phyloP scores from a whole-genome alignment of 2,888 invertebrate genomes.

The Agriotes lineatus region DNA sequence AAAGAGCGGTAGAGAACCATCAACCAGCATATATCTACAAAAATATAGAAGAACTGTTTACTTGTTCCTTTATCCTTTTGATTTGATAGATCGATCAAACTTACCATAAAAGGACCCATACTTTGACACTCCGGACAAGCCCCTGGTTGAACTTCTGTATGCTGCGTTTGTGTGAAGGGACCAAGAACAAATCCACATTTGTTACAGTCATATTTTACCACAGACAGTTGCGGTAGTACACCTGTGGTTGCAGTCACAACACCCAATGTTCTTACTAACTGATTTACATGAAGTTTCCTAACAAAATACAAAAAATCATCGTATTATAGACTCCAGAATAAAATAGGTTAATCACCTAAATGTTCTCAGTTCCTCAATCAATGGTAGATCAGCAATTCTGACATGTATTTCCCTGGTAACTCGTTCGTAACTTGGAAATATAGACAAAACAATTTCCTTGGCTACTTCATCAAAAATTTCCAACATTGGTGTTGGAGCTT shows the following conservation, averaged over 20 bases:
- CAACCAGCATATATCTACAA: too few species aligned
- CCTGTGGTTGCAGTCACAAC: constrained; percentile 97
- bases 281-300: constrained; percentile 90
- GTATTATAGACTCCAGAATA: too few species aligned
- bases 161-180: constrained; percentile 95
- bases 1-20: too few species aligned
- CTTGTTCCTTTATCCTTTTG: too few species aligned
- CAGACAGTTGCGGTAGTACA: constrained; percentile 93
- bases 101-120: constrained; percentile 90
- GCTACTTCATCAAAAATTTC: constrained; percentile 95
- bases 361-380: constrained; percentile 95
- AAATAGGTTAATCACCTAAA: too few species aligned
- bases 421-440: constrained; percentile 96
- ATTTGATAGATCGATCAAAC: constrained; percentile 37
- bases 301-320: too few species aligned
- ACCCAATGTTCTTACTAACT: constrained; percentile 92
- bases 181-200: constrained; percentile 96
- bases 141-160: constrained; percentile 94
- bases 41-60: too few species aligned
- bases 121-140: constrained; percentile 99
- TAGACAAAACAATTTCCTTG: constrained; percentile 91
- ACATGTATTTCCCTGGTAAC: constrained; percentile 96
- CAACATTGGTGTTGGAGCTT: constrained; percentile 97
- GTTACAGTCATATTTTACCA: constrained; percentile 97
- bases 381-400: constrained; percentile 92